These are phyloP conservation scores for Gari tellinella DNA, from an alignment of 2,888 invertebrate genomes.

Conservation along the genomic window DNA sequence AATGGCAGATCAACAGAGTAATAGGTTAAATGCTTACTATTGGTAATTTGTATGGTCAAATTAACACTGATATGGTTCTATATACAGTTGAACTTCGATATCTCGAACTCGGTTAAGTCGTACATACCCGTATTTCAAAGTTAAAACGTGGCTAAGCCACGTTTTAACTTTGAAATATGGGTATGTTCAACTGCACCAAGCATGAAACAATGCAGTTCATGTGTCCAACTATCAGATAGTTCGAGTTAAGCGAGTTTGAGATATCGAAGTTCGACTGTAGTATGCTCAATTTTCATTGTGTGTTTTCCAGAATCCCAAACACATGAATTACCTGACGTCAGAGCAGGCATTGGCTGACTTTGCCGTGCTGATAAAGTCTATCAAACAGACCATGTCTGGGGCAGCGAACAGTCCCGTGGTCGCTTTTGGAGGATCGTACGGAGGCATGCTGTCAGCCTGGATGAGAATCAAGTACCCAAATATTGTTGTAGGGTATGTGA, in stretches of 20 bases:
- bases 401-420: conserved; percentile 90
- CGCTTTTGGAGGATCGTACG: conserved; percentile 95
- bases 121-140: too few species aligned
- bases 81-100: too few species aligned
- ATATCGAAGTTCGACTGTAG: too few species aligned
- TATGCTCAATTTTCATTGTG: background rate
- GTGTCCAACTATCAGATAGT: too few species aligned
- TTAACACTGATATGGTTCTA: background rate
- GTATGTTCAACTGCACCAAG: too few species aligned
- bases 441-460: conserved; percentile 99
- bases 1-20: background rate
- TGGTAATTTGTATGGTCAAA: too few species aligned
- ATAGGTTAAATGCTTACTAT: background rate
- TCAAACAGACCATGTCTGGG: conserved; percentile 86
- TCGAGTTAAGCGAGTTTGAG: too few species aligned
- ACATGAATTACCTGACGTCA: conserved; percentile 90
- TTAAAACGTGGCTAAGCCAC: too few species aligned
- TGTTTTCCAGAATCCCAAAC: conserved; percentile 69
- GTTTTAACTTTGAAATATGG: too few species aligned
- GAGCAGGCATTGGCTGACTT: conserved; percentile 98
- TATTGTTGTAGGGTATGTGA: conserved; percentile 89
- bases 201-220: too few species aligned
- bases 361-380: conserved; percentile 90
- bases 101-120: too few species aligned
- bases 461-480: conserved; percentile 98